phyloP scores from a whole-genome alignment of 2,797 vertebrate species.

The Sebastes glaucus region DNA sequence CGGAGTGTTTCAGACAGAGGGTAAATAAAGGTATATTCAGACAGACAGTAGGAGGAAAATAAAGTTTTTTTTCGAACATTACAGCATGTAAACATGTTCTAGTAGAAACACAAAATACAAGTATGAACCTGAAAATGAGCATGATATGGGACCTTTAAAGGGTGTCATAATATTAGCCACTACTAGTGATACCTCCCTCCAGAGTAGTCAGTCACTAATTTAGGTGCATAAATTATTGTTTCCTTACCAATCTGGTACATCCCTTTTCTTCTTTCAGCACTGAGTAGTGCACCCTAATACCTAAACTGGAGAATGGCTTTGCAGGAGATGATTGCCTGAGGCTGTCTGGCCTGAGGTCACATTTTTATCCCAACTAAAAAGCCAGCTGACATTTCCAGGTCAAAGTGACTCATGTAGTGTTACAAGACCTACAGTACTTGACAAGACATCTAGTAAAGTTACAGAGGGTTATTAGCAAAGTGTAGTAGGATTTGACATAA shows the following conservation, averaged over 20 bases:
- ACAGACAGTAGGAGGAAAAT: too few species aligned
- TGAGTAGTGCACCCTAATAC: background rate
- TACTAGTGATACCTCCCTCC: background rate
- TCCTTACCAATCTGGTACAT: background rate
- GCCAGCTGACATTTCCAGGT: conserved; percentile 37
- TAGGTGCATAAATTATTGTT: background rate
- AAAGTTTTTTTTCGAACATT: too few species aligned
- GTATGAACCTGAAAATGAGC: too few species aligned
- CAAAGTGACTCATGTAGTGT: conserved; percentile 9
- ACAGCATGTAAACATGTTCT: too few species aligned
- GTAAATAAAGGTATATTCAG: too few species aligned
- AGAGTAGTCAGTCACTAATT: background rate
- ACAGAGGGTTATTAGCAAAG: background rate
- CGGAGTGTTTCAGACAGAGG: too few species aligned
- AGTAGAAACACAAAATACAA: too few species aligned
- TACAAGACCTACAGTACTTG: background rate
- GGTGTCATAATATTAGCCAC: background rate
- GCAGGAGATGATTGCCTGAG: background rate
- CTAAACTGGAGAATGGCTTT: background rate
- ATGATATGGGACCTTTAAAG: too few species aligned
- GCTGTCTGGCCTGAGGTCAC: conserved; percentile 5
- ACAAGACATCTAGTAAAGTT: background rate
- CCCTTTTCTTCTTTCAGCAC: background rate
- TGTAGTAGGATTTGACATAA: background rate
- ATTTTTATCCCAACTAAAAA: conserved; percentile 3